These are phyloP conservation scores for Baryphthengus martii DNA, from an alignment of 2,113 vertebrate species.

Conservation along the genomic window DNA sequence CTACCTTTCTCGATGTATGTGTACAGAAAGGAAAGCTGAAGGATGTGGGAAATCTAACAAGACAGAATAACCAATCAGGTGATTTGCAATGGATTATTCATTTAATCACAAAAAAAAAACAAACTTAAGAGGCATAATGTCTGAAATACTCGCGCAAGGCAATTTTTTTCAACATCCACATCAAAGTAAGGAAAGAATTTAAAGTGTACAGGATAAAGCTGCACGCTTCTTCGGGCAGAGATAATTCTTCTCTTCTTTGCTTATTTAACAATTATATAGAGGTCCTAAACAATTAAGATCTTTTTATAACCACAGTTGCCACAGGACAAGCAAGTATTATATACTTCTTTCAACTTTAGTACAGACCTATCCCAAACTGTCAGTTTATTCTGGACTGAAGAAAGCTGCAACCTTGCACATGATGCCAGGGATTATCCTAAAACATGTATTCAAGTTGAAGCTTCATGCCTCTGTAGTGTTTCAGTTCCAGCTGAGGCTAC, in stretches of 20 bases:
- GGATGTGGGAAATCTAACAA: not conserved
- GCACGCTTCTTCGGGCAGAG: not conserved
- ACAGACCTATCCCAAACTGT: not conserved
- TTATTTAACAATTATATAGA: not conserved
- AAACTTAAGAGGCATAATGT: accelerated
- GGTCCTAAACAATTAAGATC: not conserved
- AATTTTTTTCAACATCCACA: not conserved
- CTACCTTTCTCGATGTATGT: not conserved
- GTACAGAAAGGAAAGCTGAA: not conserved
- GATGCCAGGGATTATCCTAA: not conserved
- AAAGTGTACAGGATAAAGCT: not conserved
- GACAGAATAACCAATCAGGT: not conserved
- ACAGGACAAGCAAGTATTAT: not conserved
- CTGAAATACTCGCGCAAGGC: not conserved
- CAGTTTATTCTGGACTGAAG: not conserved
- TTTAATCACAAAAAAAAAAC: not conserved
- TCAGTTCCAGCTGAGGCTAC: not conserved
- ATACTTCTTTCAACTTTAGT: not conserved
- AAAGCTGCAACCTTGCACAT: not conserved
- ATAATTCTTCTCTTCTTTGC: not conserved
- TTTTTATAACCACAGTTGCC: not conserved
- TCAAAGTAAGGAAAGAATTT: not conserved
- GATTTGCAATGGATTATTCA: not conserved
- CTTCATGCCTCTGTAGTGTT: not conserved
- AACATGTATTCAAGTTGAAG: not conserved